A percentile compares a stretch with the other conserved stretches of the same genome.
Evolutionary conservation across 2,797 vertebrate genomes (phyloP).

Genomic region (Chelmon rostratus): DNA sequence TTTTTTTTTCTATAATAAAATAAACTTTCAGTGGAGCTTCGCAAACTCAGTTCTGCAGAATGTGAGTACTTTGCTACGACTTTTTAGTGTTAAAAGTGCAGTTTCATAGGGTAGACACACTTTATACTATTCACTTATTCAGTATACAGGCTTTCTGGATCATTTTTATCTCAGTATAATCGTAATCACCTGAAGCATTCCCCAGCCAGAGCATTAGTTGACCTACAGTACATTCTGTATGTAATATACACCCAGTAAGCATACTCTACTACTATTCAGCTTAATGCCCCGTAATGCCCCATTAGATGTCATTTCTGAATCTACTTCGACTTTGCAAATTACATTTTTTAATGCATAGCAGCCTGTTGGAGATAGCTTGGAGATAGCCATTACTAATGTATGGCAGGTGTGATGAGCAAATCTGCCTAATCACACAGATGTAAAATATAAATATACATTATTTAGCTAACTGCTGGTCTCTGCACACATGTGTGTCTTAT

Average conservation of each 20-base stretch:
- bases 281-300: slow-evolving; percentile 37
- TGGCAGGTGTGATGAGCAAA: slow-evolving; percentile 47
- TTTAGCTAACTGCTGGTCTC: slow-evolving; percentile 60
- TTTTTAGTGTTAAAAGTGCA: slow-evolving; percentile 17
- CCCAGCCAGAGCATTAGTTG: slow-evolving; percentile 24
- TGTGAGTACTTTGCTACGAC: neutral
- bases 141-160: slow-evolving; percentile 1
- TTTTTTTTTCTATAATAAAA: slow-evolving; percentile 26
- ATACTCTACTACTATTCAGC: slow-evolving; percentile 17
- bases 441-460: slow-evolving; percentile 75
- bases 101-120: neutral
- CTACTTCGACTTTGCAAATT: slow-evolving; percentile 24
- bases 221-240: slow-evolving; percentile 18
- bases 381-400: slow-evolving; percentile 63
- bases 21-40: slow-evolving; percentile 27
- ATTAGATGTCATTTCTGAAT: slow-evolving; percentile 56
- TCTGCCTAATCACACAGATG: slow-evolving; percentile 32
- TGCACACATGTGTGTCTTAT: slow-evolving; percentile 36
- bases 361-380: slow-evolving; percentile 34
- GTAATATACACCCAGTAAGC: slow-evolving; percentile 1
- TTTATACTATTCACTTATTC: slow-evolving; percentile 1
- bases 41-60: slow-evolving; percentile 29
- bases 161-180: slow-evolving; percentile 22
- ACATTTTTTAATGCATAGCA: slow-evolving; percentile 39
- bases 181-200: slow-evolving; percentile 30